Base-by-base conservation (phyloP, 2,797 vertebrate genomes). In the Psittacula echo region DNA sequence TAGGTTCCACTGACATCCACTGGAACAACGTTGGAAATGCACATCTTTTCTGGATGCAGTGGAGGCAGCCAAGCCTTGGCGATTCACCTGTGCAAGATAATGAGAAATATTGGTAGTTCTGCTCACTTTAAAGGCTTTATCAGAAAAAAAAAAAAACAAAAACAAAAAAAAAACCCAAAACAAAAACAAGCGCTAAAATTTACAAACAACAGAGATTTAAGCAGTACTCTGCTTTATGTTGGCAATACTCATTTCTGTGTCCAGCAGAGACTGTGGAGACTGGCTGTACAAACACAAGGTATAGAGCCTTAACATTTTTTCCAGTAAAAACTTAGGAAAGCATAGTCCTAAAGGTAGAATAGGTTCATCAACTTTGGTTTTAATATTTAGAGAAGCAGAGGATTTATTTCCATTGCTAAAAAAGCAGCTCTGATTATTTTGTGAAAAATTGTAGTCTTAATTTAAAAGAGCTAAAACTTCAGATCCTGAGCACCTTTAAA, bases 1-100 rank as follows among this genome's bases (percentile, higher is more conserved):
- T 51, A 94, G 47, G 27, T 94, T 93, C 64, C 91, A 50, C 87
- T 97, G 91, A 93, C 89, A 92, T 90, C 94, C 91, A 67, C 85
- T 91, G 94, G 95, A 96, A 48, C 54, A 44, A 23, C 56, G 44
- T 5, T 90, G 67, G 67, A 91, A 97, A 87, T 82, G 54, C 89
- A 82, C 54, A 79, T 64, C 54, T 67, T 90, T 82, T 83, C 48
- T 81, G 62, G 42, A 14, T 54, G n/a, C 39, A 44, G 30, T 44
- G 24, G 23, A 87, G 44, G 18, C n/a, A 67, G 3, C 5, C 70
- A n/a, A 81, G 42, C 29, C 39, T 64, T 86, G 51, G 20, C 42
- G 60, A 64, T 67, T 91, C n/a, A 66, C 26, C 64, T 48, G 19
- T 44, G 16, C 14, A 72, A 60, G n/a, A 29, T 10, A 4, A 30